Base-by-base conservation (phyloP, 2,797 vertebrate genomes). In the Hydrocynus forskahlii region DNA sequence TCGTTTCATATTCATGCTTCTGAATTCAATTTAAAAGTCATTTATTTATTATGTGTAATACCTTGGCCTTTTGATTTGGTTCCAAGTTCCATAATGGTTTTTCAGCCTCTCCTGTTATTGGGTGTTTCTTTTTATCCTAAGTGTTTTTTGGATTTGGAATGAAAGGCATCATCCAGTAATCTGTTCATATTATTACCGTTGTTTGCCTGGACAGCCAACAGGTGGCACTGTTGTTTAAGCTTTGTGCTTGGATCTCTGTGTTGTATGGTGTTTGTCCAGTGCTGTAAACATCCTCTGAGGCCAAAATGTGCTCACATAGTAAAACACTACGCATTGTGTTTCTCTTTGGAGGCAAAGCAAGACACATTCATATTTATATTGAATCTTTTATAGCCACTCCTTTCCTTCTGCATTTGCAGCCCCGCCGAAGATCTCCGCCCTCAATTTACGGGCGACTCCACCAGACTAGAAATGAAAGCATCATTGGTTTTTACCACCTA, bases 181-280 rank as follows among this genome's bases (percentile, higher is more conserved):
- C 45, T 21, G 55, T 76, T 23, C 7, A 8, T 5, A 17, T 23
- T 19, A 16, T 38, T 54, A 23, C 7, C 79, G 83, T 68, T 80
- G 54, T 80, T 77, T 76, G 9, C 43, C n/a, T 54, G 23, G 13
- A 64, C 23, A 5, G 50, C 66, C 89, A 86, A 78, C 75, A 87
- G 89, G 80, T 86, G 89, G 88, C 85, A 81, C 72, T 89, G 83
- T 82, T 86, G 81, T 74, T 35, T 54, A 79, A 79, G 7, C 3
- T 52, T 83, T 62, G 7, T 66, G 19, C 12, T 0, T 4, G 8
- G 14, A 4, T 10, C 35, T 4, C 35, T 73, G 35, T 16, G 12
- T 10, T 17, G 12, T 8, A 43, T 13, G 9, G 13, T 7, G 35
- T 4, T 19, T 21, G 35, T 40, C 35, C 54, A 40, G 16, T 40